These are phyloP conservation scores for Agrochola lota DNA, from an alignment of 2,888 invertebrate genomes.

Conservation along the genomic window DNA sequence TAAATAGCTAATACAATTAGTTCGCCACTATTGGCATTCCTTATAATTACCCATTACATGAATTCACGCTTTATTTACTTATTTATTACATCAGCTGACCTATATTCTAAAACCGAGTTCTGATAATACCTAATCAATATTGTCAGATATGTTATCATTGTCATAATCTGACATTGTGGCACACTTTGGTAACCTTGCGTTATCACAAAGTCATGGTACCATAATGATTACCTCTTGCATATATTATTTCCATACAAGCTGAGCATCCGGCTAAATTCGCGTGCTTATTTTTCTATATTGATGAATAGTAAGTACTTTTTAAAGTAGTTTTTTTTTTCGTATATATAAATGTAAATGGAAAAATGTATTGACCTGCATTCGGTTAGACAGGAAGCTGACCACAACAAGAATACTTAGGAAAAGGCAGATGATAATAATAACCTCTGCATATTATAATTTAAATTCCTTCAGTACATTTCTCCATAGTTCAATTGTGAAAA, in stretches of 20 bases:
- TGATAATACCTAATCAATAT: slow-evolving; percentile 16
- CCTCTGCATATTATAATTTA: not conserved
- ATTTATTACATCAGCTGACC: not conserved
- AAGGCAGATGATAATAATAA: not conserved
- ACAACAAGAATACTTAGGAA: not conserved
- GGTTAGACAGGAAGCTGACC: not conserved
- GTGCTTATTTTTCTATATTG: not conserved
- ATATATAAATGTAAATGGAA: not conserved
- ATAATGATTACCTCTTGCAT: not conserved
- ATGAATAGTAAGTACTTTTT: slow-evolving; percentile 1
- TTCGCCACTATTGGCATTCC: not conserved
- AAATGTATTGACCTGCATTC: not conserved
- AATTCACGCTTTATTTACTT: not conserved
- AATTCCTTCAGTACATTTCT: not conserved
- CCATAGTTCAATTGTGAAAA: not conserved
- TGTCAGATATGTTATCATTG: not conserved
- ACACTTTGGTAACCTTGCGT: slow-evolving; percentile 19
- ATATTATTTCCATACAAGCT: not conserved
- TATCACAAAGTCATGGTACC: slow-evolving; percentile 13
- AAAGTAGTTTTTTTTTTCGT: too few species aligned
- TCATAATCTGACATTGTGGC: slow-evolving; percentile 17
- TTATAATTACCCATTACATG: not conserved
- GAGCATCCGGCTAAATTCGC: not conserved
- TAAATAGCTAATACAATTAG: not conserved
- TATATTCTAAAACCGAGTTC: not conserved